Percentiles rank a stretch among this genome's conserved stretches.
Evolutionary conservation across 1,140 invertebrate species (phyloP).

Genomic region (Calosoma granatense): DNA sequence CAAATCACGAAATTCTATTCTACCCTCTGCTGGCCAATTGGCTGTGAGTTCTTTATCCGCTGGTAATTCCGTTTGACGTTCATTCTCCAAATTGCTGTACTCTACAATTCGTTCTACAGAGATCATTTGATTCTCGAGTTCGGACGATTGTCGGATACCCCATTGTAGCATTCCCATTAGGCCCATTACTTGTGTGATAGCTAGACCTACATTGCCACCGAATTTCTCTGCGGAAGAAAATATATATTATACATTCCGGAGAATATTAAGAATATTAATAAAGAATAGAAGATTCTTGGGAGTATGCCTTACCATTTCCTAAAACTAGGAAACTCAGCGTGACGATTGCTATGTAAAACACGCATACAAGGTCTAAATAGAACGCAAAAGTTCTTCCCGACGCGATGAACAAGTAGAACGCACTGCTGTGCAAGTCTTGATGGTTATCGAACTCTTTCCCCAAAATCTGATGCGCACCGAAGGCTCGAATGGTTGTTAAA

Average conservation of each 20-base stretch:
- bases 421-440: constrained; percentile 61
- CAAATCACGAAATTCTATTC: constrained; percentile 52
- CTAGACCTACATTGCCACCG: constrained; percentile 67
- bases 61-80: constrained; percentile 40
- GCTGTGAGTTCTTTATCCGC: constrained; percentile 48
- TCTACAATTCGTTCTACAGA: constrained; percentile 68
- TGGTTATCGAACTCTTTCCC: constrained; percentile 45
- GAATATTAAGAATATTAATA: neutral
- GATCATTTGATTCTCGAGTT: constrained; percentile 75
- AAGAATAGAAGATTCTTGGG: neutral
- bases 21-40: constrained; percentile 58
- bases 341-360: constrained; percentile 40
- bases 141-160: constrained; percentile 72
- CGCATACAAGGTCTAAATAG: constrained; percentile 49
- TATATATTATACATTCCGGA: too few species aligned
- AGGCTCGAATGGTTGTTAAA: constrained; percentile 81
- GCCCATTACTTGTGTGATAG: constrained; percentile 69
- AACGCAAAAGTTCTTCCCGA: constrained; percentile 52
- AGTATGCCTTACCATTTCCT: constrained; percentile 27
- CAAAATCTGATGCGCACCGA: constrained; percentile 57
- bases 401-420: constrained; percentile 54
- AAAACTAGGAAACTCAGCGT: constrained; percentile 40
- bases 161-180: constrained; percentile 78
- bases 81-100: constrained; percentile 57
- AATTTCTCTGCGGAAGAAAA: constrained; percentile 33